phyloP scores from a whole-genome alignment of 2,797 vertebrate species.

The Parauchenoglanis ngamensis region DNA sequence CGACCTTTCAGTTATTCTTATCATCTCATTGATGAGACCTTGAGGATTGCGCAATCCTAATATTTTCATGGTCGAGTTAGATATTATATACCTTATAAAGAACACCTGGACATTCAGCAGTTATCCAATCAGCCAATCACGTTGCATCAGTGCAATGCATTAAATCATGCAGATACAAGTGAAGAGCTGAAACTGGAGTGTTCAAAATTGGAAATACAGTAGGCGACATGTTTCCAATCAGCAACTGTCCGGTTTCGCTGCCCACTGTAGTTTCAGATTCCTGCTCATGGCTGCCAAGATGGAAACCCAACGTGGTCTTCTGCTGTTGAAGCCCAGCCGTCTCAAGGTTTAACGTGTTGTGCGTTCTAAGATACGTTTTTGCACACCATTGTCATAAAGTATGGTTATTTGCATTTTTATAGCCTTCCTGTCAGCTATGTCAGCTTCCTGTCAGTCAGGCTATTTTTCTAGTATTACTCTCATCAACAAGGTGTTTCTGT shows the following conservation, averaged over 20 bases:
- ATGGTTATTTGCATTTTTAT: background rate
- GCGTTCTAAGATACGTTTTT: background rate
- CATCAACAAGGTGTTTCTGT: background rate
- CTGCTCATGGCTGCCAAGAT: background rate
- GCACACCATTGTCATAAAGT: background rate
- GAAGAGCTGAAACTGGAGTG: background rate
- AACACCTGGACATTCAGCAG: background rate
- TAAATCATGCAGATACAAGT: background rate
- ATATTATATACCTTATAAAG: background rate
- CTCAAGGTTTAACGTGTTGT: background rate
- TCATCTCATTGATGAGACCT: background rate
- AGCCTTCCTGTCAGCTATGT: background rate
- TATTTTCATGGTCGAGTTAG: background rate
- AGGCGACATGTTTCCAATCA: background rate
- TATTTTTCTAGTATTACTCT: background rate
- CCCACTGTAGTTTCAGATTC: background rate
- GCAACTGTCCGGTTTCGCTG: background rate
- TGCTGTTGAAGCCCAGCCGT: too few species aligned
- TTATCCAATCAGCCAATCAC: background rate
- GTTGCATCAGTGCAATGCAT: background rate
- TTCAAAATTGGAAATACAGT: background rate
- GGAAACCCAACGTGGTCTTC: background rate
- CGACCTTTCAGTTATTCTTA: background rate
- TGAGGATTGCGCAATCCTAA: background rate
- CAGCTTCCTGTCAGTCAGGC: background rate